Conservation (phyloP, 2,113 vertebrate genomes). For the Muscicapa adusta region DNA sequence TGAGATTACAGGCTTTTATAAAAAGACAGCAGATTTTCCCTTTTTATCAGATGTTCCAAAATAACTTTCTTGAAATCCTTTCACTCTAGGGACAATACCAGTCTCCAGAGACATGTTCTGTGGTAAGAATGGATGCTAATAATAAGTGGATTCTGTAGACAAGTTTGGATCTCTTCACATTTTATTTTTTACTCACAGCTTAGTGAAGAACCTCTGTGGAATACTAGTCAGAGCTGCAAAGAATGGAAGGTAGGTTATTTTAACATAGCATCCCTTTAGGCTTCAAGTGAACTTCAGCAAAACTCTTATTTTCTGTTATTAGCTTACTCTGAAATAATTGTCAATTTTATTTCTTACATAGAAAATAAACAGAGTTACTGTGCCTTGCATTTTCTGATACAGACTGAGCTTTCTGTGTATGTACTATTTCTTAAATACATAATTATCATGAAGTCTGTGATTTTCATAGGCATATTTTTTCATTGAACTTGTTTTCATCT, state of each 20-base stretch:
- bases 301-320: neutral
- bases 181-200: neutral
- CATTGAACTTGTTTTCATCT: neutral
- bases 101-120: neutral
- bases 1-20: neutral
- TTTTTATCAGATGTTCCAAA: neutral
- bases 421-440: neutral
- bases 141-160: neutral
- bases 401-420: neutral
- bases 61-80: neutral
- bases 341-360: neutral
- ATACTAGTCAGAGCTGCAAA: neutral
- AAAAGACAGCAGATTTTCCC: accelerated
- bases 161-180: neutral
- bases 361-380: neutral
- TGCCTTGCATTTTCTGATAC: neutral
- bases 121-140: neutral
- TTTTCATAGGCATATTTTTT: neutral
- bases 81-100: neutral
- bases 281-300: slow-evolving; percentile 12
- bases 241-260: neutral
- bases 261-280: slow-evolving; percentile 1
- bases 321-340: neutral
- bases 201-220: neutral
- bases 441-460: neutral